Percentiles rank a stretch among this genome's conserved stretches.
These are phyloP conservation scores for Ditula angustiorana DNA, from an alignment of 2,888 invertebrate genomes.

Conservation along the genomic window DNA sequence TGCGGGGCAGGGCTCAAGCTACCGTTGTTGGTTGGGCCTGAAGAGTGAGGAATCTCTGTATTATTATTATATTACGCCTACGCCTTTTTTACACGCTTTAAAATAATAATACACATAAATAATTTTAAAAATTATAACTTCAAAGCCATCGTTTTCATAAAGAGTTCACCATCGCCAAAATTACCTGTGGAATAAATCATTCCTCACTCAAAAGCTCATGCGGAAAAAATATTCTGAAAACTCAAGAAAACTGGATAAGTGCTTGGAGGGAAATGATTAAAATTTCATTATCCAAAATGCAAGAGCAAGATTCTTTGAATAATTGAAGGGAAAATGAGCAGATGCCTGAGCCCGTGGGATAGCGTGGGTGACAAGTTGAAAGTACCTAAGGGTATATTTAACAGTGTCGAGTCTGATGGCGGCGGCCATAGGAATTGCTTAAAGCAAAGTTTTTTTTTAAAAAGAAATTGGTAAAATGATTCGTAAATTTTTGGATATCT, in stretches of 20 bases:
- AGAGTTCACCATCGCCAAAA: slow-evolving; percentile 12
- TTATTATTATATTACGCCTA: not conserved
- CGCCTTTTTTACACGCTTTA: not conserved
- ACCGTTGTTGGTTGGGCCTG: too few relatives aligned
- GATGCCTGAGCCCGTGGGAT: slow-evolving; percentile 47
- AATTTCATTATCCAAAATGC: slow-evolving; percentile 76
- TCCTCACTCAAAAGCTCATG: slow-evolving; percentile 3
- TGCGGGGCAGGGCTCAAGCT: too few relatives aligned
- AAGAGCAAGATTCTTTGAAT: slow-evolving; percentile 74
- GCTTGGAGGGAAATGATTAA: slow-evolving; percentile 69
- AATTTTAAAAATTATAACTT: not conserved
- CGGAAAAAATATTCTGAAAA: slow-evolving; percentile 19
- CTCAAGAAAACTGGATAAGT: slow-evolving; percentile 52
- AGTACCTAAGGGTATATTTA: slow-evolving; percentile 25
- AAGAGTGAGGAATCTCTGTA: too few relatives aligned
- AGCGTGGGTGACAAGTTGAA: slow-evolving; percentile 21
- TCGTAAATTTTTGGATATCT: too few relatives aligned
- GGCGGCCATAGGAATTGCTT: slow-evolving; percentile 6
- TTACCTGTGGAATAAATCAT: slow-evolving; percentile 24
- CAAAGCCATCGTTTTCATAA: not conserved
- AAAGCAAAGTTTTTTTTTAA: too few relatives aligned
- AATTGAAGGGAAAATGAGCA: slow-evolving; percentile 63
- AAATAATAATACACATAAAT: not conserved
- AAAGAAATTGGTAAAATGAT: too few relatives aligned
- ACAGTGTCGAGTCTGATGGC: not conserved